Percentiles rank a stretch among this genome's conserved stretches.
Conservation (phyloP, 2,797 vertebrate genomes). For the Chloroceryle inda region DNA sequence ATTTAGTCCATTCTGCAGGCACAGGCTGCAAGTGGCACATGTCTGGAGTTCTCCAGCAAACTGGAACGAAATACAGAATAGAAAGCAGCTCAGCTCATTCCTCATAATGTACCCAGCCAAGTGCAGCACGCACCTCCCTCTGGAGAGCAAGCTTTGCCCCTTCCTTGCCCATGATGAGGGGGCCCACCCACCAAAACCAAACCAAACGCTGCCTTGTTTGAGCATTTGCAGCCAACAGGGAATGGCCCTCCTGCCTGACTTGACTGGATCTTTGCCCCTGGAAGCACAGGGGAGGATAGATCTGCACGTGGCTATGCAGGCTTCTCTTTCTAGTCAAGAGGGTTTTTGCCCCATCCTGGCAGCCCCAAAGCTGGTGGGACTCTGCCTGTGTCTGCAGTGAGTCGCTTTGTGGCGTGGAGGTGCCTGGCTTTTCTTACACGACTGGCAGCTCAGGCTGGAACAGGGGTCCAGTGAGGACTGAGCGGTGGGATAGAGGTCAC, state of each 20-base stretch:
- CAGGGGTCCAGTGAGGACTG: background rate
- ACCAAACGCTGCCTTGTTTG: background rate
- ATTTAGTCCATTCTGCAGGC: background rate
- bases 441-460: background rate
- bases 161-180: background rate
- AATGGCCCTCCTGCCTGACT: background rate
- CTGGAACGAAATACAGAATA: background rate
- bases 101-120: background rate
- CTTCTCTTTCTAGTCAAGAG: background rate
- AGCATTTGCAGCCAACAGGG: background rate
- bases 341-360: accelerated
- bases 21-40: background rate
- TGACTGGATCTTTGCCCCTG: background rate
- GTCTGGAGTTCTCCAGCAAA: background rate
- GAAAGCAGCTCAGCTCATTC: background rate
- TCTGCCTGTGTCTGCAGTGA: background rate
- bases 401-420: background rate
- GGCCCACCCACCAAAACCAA: background rate
- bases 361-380: background rate
- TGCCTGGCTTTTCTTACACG: background rate
- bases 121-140: background rate
- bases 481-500: background rate
- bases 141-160: background rate
- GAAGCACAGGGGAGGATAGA: background rate
- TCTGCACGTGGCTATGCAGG: background rate